These are phyloP conservation scores for Phycodurus eques DNA, from an alignment of 2,113 vertebrate genomes.

Conservation along the genomic window DNA sequence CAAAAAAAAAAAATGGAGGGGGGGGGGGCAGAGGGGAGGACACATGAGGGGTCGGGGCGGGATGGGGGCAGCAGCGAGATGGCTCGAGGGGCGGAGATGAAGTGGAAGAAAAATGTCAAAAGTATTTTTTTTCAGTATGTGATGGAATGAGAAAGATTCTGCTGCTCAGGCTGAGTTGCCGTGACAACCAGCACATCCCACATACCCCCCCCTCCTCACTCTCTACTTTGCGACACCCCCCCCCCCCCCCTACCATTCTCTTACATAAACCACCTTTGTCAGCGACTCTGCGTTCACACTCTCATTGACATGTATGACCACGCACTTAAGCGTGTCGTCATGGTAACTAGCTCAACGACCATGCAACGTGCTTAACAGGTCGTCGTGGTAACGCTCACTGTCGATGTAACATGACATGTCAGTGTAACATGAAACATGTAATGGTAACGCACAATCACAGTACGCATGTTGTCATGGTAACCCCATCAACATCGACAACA, in stretches of 20 bases:
- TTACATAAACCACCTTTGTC: slow-evolving; percentile 55
- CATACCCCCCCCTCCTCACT: slow-evolving; percentile 4
- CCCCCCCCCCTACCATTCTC: slow-evolving; percentile 11
- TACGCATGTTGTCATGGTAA: too few species aligned
- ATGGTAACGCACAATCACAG: too few species aligned
- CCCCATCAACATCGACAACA: too few species aligned
- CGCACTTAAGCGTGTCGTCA: slow-evolving; percentile 6
- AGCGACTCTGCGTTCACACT: slow-evolving; percentile 18
- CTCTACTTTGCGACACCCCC: slow-evolving; percentile 8
- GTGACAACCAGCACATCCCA: slow-evolving; percentile 53
- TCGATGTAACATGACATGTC: too few species aligned
- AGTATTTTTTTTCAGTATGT: slow-evolving; percentile 20
- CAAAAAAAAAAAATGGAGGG: neutral
- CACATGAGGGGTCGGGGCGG: neutral
- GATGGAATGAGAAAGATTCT: slow-evolving; percentile 52
- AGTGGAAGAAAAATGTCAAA: neutral
- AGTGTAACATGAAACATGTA: too few species aligned
- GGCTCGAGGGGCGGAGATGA: slow-evolving; percentile 8
- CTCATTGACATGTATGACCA: slow-evolving; percentile 1
- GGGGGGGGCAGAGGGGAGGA: slow-evolving; percentile 1
- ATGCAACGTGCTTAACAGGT: neutral
- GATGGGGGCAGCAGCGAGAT: slow-evolving; percentile 4
- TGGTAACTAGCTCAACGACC: neutral
- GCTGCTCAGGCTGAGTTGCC: slow-evolving; percentile 52
- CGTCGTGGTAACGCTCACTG: neutral